These are phyloP conservation scores for Capitulum mitella DNA, from an alignment of 2,888 invertebrate species.

Conservation along the genomic window DNA sequence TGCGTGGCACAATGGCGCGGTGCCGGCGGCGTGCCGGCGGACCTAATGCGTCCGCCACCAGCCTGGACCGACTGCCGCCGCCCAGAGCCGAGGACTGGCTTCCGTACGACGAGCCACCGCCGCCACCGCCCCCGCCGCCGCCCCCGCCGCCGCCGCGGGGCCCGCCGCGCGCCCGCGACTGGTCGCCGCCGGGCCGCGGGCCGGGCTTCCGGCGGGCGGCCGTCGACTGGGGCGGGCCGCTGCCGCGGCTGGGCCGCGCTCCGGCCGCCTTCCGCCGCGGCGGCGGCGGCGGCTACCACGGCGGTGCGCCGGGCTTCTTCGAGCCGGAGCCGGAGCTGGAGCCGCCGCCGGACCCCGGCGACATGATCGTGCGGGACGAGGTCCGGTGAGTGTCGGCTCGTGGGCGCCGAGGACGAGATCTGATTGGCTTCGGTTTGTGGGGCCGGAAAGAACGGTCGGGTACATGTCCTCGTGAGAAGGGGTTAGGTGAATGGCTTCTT, in stretches of 20 bases:
- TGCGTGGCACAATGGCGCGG: too few species aligned
- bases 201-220: background rate
- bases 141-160: background rate
- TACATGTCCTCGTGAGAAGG: too few species aligned
- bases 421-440: too few species aligned
- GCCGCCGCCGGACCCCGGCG: conserved; percentile 10
- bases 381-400: conserved; percentile 22
- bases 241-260: background rate
- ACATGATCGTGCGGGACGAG: conserved; percentile 10
- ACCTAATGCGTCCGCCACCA: background rate
- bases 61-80: conserved; percentile 11
- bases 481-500: too few species aligned
- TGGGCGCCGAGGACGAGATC: too few species aligned
- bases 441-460: too few species aligned
- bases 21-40: background rate
- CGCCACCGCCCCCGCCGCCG: background rate
- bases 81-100: background rate
- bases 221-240: background rate
- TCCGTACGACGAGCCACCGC: background rate
- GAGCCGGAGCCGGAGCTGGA: conserved; percentile 4
- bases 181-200: conserved; percentile 1
- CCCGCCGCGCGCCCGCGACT: conserved; percentile 7
- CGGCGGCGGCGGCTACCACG: background rate
- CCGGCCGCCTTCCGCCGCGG: background rate
- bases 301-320: background rate